Evolutionary conservation across 1,140 invertebrate genomes (phyloP).

Genomic region (Lamellibrachia luymesi): DNA sequence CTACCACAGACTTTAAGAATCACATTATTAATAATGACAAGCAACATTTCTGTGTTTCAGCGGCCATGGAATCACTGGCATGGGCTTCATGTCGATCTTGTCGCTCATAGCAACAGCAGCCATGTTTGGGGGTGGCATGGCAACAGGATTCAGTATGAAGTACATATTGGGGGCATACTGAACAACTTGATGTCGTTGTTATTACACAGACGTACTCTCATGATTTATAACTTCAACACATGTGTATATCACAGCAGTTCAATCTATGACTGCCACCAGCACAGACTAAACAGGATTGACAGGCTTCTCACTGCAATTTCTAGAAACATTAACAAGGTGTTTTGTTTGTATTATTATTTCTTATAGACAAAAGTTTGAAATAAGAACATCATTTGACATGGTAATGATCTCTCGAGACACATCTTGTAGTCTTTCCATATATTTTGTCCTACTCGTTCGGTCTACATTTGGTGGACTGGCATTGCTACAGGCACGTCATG

Average conservation of each 20-base stretch:
- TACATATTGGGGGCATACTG: background rate
- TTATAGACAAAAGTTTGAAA: too few species aligned
- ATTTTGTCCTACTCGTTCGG: too few species aligned
- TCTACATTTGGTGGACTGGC: too few species aligned
- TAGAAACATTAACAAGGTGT: too few species aligned
- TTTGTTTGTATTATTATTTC: too few species aligned
- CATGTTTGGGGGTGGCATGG: constrained; percentile 34
- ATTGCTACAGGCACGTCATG: too few species aligned
- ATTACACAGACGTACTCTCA: background rate
- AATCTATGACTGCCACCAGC: background rate
- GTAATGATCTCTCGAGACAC: too few species aligned
- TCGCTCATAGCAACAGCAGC: constrained; percentile 30
- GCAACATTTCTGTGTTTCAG: constrained; percentile 28
- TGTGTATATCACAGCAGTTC: background rate
- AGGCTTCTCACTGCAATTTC: too few species aligned
- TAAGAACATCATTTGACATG: too few species aligned
- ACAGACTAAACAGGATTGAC: too few species aligned
- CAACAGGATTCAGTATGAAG: constrained; percentile 19
- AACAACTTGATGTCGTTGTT: background rate
- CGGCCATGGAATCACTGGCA: constrained; percentile 39
- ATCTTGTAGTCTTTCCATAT: too few species aligned
- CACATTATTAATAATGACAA: background rate
- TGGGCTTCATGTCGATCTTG: constrained; percentile 32
- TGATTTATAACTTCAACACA: background rate
- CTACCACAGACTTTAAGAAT: background rate